Conservation (phyloP, 2,797 vertebrate species). For the Potorous gilbertii region DNA sequence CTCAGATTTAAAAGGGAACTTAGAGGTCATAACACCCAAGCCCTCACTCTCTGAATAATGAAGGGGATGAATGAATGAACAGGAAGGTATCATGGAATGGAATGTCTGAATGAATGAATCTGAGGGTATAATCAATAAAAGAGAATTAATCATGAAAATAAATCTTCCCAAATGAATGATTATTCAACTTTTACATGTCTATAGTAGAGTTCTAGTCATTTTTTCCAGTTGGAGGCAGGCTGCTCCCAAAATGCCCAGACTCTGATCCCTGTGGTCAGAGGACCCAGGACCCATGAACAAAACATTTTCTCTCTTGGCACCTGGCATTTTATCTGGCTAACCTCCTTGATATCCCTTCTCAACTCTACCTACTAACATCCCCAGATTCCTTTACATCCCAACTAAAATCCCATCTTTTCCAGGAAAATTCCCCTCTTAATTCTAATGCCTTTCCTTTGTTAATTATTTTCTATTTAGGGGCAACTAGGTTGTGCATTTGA, state of each 20-base stretch:
- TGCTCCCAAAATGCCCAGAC: not conserved
- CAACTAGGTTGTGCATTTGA: too few relatives aligned
- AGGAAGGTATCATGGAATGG: not conserved
- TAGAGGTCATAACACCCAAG: not conserved
- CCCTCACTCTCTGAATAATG: not conserved
- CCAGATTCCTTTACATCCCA: not conserved
- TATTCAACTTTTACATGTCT: not conserved
- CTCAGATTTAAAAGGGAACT: slow-evolving; percentile 1
- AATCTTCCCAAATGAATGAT: not conserved
- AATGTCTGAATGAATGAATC: not conserved
- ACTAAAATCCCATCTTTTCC: not conserved
- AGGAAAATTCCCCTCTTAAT: not conserved
- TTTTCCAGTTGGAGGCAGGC: not conserved
- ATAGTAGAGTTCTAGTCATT: not conserved
- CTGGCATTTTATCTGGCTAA: not conserved
- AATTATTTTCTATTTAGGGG: not conserved
- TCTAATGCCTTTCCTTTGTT: not conserved
- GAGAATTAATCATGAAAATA: not conserved
- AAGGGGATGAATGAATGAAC: not conserved
- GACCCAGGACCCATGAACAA: not conserved
- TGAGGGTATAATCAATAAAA: not conserved
- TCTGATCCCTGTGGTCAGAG: not conserved
- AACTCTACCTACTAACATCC: not conserved
- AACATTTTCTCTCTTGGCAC: not conserved
- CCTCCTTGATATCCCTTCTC: not conserved